Evolutionary conservation across 2,113 vertebrate genomes (phyloP), one percentile per base, ranked within the genome.

Genomic region (Dicerorhinus sumatrensis): DNA sequence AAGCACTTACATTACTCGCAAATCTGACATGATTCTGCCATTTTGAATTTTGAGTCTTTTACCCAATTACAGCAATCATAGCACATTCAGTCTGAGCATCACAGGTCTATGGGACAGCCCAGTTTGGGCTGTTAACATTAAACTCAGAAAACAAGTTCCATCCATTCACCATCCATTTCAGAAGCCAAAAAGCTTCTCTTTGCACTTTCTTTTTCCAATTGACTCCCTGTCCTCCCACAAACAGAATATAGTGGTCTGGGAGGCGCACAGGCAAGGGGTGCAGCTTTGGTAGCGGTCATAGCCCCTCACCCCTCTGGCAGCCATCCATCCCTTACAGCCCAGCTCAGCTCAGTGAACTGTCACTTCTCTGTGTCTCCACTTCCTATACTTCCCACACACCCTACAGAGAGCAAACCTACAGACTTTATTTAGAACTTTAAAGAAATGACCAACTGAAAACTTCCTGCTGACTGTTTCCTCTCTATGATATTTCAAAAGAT

Each of bases 21-120:
- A 76, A 95, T 85, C n/a, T 67, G 60, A 91, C 63, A 92, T 20
- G 25, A 51, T 54, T 42, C 48, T 94, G 46, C 31, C 72, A 42
- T 92, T 87, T 80, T 90, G 69, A 86, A 73, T 97, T 76, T 36
- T 82, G 76, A 81, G 18, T 69, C 39, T 75, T 92, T 80, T 51
- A 63, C 27, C 42, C 67, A 54, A 5, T 65, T 46, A 65, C 23
- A 75, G 2, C 4, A 81, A n/a, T 46, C 23, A 62, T 1, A 54
- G 56, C 10, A 54, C 21, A 33, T 58, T 91, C 46, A 36, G 16
- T 20, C 39, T 58, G 54, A 77, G n/a, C 2, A 39, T 36, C 8
- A 76, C 17, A 88, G 27, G 33, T n/a, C 75, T 54, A 17, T 25
- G 25, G 60, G n/a, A 58, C 33, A 81, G 33, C 6, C 54, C 13